A percentile compares a stretch with the other conserved stretches of the same genome.
These are phyloP conservation scores for Nysson spinosus DNA, from an alignment of 2,888 invertebrate species.

Conservation along the genomic window DNA sequence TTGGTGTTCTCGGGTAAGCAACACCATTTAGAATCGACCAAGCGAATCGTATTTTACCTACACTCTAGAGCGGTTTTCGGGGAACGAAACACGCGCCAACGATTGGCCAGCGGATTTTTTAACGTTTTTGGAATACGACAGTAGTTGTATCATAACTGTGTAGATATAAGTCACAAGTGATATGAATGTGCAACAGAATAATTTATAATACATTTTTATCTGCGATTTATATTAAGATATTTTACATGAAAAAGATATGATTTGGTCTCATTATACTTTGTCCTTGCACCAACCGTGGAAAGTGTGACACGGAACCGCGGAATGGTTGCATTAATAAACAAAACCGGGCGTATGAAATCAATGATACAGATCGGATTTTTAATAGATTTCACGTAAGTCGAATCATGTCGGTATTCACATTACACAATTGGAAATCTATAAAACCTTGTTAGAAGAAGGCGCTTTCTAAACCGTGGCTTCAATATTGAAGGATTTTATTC, in stretches of 20 bases:
- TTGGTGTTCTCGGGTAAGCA: constrained; percentile 30
- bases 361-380: constrained; percentile 42
- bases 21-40: constrained; percentile 13
- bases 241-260: too few relatives aligned
- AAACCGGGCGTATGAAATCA: constrained; percentile 18
- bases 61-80: constrained; percentile 7
- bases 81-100: neutral
- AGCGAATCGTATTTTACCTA: constrained; percentile 24
- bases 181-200: too few relatives aligned
- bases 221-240: too few relatives aligned
- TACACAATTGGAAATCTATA: constrained; percentile 24
- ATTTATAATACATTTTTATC: too few relatives aligned
- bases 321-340: constrained; percentile 29
- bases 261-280: too few relatives aligned
- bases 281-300: constrained; percentile 14
- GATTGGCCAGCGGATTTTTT: neutral
- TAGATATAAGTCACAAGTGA: too few relatives aligned
- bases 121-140: neutral
- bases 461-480: too few relatives aligned
- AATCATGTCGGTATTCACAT: constrained; percentile 34
- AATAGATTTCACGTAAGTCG: constrained; percentile 33
- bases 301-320: constrained; percentile 36
- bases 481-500: too few relatives aligned
- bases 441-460: constrained; percentile 4
- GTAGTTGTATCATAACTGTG: too few relatives aligned